phyloP scores from a whole-genome alignment of 2,113 vertebrate genomes.

The Sinosuthora webbiana region DNA sequence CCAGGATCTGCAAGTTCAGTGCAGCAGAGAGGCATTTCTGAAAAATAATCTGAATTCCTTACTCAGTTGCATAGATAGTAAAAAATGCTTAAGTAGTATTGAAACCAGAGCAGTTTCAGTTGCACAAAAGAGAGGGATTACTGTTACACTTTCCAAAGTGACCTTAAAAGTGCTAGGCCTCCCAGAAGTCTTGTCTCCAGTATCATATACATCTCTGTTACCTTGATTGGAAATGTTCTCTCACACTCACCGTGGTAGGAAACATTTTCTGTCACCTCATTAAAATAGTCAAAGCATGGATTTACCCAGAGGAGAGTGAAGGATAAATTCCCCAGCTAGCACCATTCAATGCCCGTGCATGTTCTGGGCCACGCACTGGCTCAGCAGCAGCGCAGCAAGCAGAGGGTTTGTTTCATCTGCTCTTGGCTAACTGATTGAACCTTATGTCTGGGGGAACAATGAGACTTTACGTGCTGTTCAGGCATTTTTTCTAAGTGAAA shows the following conservation, averaged over 20 bases:
- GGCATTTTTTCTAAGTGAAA: neutral
- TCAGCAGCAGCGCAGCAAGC: neutral
- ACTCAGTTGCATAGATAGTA: neutral
- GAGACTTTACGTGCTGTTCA: neutral
- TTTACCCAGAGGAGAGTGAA: neutral
- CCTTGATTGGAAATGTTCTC: neutral
- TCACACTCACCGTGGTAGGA: neutral
- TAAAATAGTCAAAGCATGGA: neutral
- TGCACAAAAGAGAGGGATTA: neutral
- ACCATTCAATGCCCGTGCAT: rapidly evolving
- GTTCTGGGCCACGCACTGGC: neutral
- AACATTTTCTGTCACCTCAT: neutral
- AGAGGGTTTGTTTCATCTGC: neutral
- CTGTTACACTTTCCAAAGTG: neutral
- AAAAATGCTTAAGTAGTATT: neutral
- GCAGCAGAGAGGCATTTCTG: neutral
- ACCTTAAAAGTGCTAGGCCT: neutral
- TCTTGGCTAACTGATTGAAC: neutral
- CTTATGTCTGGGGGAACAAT: neutral
- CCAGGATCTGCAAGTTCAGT: neutral
- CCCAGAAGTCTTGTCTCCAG: neutral
- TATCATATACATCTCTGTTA: neutral
- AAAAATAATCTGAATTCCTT: neutral
- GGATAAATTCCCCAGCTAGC: neutral
- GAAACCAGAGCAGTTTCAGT: neutral